Evolutionary conservation across 1,140 invertebrate species (phyloP), one percentile per base, ranked within the genome.

Genomic region (Pogonomyrmex californicus): DNA sequence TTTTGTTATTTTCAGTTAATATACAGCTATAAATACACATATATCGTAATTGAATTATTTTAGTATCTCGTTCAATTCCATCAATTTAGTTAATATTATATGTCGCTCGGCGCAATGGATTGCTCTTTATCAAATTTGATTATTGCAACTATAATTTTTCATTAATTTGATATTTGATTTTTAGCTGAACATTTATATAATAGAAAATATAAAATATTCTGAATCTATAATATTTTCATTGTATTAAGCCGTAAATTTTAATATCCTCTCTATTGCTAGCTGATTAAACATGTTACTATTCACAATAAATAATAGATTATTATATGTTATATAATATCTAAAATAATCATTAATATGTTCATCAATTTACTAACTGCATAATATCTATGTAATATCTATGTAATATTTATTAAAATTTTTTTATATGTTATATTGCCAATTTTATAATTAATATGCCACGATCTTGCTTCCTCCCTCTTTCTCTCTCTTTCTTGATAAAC

Each of bases 11-110:
- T 6, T 60, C 41, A 65, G 36, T 54, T 54, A 66, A 75, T 75
- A 9, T 17, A 23, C 23, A 60, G 36, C 30, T 75, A 75, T 60
- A 47, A 23, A 23, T 17, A 5, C 12, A 38, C 3, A 0, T 30
- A 2, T 33, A 44, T n/a, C n/a, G 30, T 36, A 73, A 75, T 47
- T 73, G 6, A 71, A 82, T 73, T 73, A 73, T 12, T 82, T 47
- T 17, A 70, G 23, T 23, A 3, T 49, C 33, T 38, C 36, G 47
- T 2, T 54, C 30, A 49, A 56, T 82, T 58, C 30, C 38, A 71
- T 58, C 51, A 60, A 75, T 49, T 83, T 56, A 73, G 30, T 73
- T 47, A 56, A 30, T 49, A 62, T 49, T 62, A 47, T 12, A n/a
- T 10, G 23, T 47, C n/a, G 7, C 30, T 14, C 38, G 44, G 14